Conservation (phyloP, 2,888 invertebrate species). For the Torymus auratus region DNA sequence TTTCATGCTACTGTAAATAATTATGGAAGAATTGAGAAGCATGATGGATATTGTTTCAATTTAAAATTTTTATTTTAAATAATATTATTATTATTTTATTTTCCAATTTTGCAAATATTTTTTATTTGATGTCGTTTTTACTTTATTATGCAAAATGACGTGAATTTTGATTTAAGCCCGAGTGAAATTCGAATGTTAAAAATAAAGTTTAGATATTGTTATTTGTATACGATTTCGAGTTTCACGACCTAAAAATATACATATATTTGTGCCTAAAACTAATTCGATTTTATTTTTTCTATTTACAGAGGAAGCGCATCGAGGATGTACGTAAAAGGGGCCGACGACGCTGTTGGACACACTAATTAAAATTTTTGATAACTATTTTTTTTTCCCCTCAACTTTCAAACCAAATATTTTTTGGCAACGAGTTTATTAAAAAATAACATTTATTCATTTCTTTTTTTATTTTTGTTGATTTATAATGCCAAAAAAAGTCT, state of each 20-base stretch:
- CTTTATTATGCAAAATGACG: no score
- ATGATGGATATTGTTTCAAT: not conserved
- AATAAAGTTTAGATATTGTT: no score
- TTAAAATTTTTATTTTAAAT: not conserved
- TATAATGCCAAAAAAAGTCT: no score
- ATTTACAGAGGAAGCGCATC: slow-evolving; percentile 87
- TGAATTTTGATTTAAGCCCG: not conserved
- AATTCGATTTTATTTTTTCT: slow-evolving; percentile 75
- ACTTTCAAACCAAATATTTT: not conserved
- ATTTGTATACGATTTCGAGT: slow-evolving; percentile 1
- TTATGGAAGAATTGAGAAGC: not conserved
- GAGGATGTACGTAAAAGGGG: slow-evolving; percentile 85
- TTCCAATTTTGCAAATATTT: no score
- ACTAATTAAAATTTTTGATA: not conserved
- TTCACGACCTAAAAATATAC: slow-evolving; percentile 2
- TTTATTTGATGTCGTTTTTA: no score
- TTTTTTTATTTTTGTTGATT: no score
- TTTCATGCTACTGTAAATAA: no score
- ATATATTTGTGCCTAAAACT: not conserved
- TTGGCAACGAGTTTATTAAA: not conserved
- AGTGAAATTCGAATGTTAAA: no score
- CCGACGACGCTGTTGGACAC: slow-evolving; percentile 42
- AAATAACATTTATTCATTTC: no score
- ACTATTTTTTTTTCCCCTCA: not conserved
- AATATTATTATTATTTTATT: no score